phyloP scores from a whole-genome alignment of 2,113 vertebrate genomes.

The Aegotheles bennettii region DNA sequence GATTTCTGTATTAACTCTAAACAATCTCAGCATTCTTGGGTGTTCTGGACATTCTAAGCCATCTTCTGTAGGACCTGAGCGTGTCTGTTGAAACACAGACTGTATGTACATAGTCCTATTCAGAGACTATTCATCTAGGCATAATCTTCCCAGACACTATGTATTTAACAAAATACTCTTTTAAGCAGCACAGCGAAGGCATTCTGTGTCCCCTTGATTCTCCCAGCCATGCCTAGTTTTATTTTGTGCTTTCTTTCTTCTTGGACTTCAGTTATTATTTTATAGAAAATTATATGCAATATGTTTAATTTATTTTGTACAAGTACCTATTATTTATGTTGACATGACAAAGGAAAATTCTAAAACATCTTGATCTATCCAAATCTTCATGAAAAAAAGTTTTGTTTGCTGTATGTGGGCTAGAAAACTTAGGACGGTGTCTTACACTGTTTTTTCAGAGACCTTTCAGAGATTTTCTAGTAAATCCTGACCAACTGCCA shows the following conservation, averaged over 20 bases:
- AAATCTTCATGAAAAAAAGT: neutral
- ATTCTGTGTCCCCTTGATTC: neutral
- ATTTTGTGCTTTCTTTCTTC: neutral
- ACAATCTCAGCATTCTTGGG: neutral
- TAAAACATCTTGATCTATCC: neutral
- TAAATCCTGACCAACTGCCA: neutral
- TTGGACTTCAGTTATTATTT: neutral
- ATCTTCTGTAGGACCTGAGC: neutral
- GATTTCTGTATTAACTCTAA: neutral
- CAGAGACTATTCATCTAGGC: neutral
- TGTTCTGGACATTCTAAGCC: neutral
- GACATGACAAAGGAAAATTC: neutral
- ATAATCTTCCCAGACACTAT: neutral
- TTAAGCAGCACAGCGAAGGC: neutral
- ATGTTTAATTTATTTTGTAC: neutral
- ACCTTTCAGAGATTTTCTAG: neutral
- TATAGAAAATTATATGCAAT: neutral
- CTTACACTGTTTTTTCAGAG: neutral
- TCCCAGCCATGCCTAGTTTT: neutral
- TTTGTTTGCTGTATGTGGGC: neutral
- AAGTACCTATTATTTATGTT: neutral
- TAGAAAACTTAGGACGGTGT: neutral
- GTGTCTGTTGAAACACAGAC: neutral
- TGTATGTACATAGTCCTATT: neutral
- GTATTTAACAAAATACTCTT: neutral